Evolutionary conservation across 2,113 vertebrate genomes (phyloP), one percentile per base, ranked within the genome.

Genomic region (Gopherus evgoodei): DNA sequence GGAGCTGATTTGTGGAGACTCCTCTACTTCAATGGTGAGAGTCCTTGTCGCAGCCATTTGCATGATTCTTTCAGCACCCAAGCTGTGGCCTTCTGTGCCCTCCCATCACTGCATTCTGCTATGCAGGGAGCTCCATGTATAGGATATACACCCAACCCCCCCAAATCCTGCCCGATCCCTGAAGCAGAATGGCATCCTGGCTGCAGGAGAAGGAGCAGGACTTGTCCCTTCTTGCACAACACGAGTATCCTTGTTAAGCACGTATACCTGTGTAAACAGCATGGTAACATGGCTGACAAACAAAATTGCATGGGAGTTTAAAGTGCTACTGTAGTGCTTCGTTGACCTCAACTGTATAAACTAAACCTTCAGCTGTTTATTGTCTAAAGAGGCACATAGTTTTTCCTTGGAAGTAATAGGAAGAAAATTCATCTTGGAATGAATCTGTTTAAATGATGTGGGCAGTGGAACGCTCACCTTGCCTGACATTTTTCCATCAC

Each of bases 171-270:
- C 42, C 75, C 25, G 12, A 27, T 76, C 75, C 22, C 72, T 11
- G 21, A 76, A 47, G 75, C 75, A 47, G 42, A 47, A 14, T 8
- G 12, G 42, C 42, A 29, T 78, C 42, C 42, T 78, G 75, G 75
- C 24, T 81, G 65, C 42, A 17, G n/a, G 94, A 90, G 16, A 53
- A 44, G 12, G 22, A 24, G 11, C 42, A 80, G 22, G 11, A 89
- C 90, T 79, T 95, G 25, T n/a, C 91, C 3, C 2, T 76, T 54
- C 11, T 52, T 91, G 53, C 75, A 78, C 24, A 91, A 93, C 89
- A 42, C 31, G 0, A 49, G 79, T 84, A 29, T 82, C 69, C 2
- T 1, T 83, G 94, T 93, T 89, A 49, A 93, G 42, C 9, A 56
- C 8, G 11, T 88, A 79, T 94, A 17, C 81, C 1, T 69, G 21